Evolutionary conservation across 2,888 invertebrate genomes (phyloP).

Genomic region (Noctuana brunneofusca): DNA sequence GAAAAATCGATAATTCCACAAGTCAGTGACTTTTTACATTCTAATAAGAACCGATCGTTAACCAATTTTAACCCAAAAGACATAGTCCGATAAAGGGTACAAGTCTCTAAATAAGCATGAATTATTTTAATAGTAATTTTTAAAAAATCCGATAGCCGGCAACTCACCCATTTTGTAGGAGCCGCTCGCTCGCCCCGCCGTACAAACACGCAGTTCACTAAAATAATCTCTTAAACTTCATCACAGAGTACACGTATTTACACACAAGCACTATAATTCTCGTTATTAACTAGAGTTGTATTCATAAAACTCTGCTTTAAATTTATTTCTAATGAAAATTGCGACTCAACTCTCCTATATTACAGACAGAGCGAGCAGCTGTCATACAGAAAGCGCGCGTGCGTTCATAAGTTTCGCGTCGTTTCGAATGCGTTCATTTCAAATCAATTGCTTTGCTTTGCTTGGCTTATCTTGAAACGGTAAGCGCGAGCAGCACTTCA

Average conservation of each 20-base stretch:
- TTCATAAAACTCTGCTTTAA: slow-evolving; percentile 39
- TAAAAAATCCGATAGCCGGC: slow-evolving; percentile 54
- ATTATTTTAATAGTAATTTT: slow-evolving; percentile 21
- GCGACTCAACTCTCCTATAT: slow-evolving; percentile 41
- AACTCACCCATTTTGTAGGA: slow-evolving; percentile 73
- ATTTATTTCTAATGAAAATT: slow-evolving; percentile 35
- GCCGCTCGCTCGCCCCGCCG: slow-evolving; percentile 46
- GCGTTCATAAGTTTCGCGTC: slow-evolving; percentile 51
- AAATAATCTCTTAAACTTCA: slow-evolving; percentile 54
- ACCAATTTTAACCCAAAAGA: background rate
- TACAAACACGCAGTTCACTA: slow-evolving; percentile 47
- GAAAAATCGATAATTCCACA: slow-evolving; percentile 73
- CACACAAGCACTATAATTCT: slow-evolving; percentile 50
- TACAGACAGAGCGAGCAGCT: slow-evolving; percentile 44
- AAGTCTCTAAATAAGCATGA: slow-evolving; percentile 16
- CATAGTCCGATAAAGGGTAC: slow-evolving; percentile 18
- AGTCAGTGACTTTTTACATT: slow-evolving; percentile 32
- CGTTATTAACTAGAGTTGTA: slow-evolving; percentile 41
- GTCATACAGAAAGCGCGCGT: slow-evolving; percentile 53
- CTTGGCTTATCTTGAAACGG: slow-evolving; percentile 35
- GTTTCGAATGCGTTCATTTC: slow-evolving; percentile 41
- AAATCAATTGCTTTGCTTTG: slow-evolving; percentile 34
- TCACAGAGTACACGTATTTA: slow-evolving; percentile 57
- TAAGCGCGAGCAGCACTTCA: slow-evolving; percentile 22
- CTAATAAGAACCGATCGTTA: slow-evolving; percentile 18